phyloP scores from a whole-genome alignment of 2,797 vertebrate genomes.

The Diglossa cyanea region DNA sequence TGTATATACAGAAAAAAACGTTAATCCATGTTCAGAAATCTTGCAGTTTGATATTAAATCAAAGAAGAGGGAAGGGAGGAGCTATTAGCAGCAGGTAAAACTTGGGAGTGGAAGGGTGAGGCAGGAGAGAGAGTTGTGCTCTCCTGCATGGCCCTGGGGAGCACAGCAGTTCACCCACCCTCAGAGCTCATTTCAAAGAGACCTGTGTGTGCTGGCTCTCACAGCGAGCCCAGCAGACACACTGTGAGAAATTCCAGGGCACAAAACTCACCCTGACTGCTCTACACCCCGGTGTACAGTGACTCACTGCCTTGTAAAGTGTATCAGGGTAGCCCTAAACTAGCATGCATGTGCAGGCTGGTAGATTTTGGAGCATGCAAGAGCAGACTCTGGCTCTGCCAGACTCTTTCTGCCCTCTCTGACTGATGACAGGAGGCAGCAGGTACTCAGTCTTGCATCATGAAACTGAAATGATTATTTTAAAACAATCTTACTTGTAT shows the following conservation, averaged over 20 bases:
- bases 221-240: not conserved
- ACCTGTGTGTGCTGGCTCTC: not conserved
- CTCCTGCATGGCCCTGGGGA: not conserved
- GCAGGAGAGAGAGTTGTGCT: not conserved
- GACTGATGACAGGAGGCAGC: not conserved
- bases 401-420: not conserved
- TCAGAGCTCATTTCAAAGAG: not conserved
- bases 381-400: not conserved
- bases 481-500: not conserved
- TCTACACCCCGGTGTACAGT: not conserved
- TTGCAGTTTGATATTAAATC: not conserved
- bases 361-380: not conserved
- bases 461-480: not conserved
- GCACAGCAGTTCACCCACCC: not conserved
- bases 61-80: not conserved
- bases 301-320: not conserved
- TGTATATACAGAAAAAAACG: not conserved
- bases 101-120: not conserved
- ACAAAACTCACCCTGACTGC: not conserved
- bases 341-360: not conserved
- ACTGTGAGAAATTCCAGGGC: not conserved
- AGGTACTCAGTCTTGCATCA: not conserved
- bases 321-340: not conserved
- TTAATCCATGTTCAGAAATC: not conserved
- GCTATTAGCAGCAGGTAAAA: not conserved